These are phyloP conservation scores for Cottus gobio DNA, from an alignment of 2,113 vertebrate species.

Conservation along the genomic window DNA sequence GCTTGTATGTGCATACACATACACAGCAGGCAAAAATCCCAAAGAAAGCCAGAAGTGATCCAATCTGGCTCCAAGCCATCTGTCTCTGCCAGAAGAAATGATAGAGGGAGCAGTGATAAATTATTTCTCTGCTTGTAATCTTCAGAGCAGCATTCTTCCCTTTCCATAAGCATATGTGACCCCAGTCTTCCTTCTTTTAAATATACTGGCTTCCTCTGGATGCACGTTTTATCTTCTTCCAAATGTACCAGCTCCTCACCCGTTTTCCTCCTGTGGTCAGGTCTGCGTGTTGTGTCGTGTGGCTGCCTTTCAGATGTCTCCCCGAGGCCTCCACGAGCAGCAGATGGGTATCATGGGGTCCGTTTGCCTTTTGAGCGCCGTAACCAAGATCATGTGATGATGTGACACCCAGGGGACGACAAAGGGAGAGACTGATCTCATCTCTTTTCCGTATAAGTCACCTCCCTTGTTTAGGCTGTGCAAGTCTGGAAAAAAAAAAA, in stretches of 20 bases:
- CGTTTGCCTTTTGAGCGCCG: slow-evolving; percentile 32
- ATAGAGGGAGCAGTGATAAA: slow-evolving; percentile 74
- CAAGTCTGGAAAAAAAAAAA: slow-evolving; percentile 43
- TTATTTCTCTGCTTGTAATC: slow-evolving; percentile 81
- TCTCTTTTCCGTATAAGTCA: slow-evolving; percentile 60
- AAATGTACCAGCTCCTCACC: slow-evolving; percentile 66
- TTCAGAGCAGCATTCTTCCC: slow-evolving; percentile 71
- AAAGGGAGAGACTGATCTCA: slow-evolving; percentile 74
- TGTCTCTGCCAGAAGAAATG: slow-evolving; percentile 75
- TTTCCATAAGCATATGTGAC: slow-evolving; percentile 80
- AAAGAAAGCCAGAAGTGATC: slow-evolving; percentile 65
- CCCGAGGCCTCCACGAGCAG: slow-evolving; percentile 45
- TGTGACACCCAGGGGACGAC: slow-evolving; percentile 72
- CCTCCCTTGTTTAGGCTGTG: slow-evolving; percentile 70
- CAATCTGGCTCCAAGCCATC: slow-evolving; percentile 70
- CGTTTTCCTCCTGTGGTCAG: slow-evolving; percentile 59
- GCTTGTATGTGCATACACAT: slow-evolving; percentile 28
- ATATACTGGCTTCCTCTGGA: slow-evolving; percentile 64
- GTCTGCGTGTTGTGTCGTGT: slow-evolving; percentile 62
- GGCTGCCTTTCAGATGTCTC: slow-evolving; percentile 53
- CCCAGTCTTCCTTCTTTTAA: slow-evolving; percentile 70
- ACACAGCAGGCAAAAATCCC: slow-evolving; percentile 45
- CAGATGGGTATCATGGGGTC: slow-evolving; percentile 66
- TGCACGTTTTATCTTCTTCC: slow-evolving; percentile 74
- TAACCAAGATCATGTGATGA: slow-evolving; percentile 67